These are phyloP conservation scores for Thermophis baileyi DNA, from an alignment of 2,113 vertebrate genomes.

Conservation along the genomic window DNA sequence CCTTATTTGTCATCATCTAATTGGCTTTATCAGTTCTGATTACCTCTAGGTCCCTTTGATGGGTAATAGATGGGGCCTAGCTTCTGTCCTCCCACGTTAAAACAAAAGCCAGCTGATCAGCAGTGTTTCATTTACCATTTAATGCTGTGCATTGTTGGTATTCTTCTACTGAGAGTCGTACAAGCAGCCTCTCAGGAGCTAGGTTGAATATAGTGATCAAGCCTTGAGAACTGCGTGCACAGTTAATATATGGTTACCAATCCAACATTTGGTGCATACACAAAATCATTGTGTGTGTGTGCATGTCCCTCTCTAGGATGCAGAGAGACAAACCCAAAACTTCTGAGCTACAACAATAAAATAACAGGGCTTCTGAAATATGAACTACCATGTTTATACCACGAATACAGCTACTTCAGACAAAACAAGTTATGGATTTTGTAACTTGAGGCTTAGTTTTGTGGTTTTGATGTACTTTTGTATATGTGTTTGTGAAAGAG, in stretches of 20 bases:
- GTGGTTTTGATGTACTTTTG: constrained; percentile 32
- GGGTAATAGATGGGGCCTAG: not conserved
- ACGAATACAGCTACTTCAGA: constrained; percentile 34
- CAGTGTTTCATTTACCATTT: not conserved
- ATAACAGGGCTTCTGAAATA: constrained; percentile 38
- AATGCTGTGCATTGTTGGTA: not conserved
- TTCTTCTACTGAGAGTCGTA: not conserved
- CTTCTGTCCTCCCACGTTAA: not conserved
- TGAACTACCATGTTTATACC: not conserved
- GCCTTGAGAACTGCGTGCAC: not conserved
- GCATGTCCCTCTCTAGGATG: constrained; percentile 36
- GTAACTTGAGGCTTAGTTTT: constrained; percentile 42
- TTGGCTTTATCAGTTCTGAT: not conserved
- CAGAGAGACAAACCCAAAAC: constrained; percentile 24
- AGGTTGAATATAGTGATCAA: not conserved
- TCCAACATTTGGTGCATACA: not conserved
- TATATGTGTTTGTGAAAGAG: not conserved
- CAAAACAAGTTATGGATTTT: constrained; percentile 45
- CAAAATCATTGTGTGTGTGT: constrained; percentile 21
- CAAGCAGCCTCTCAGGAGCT: not conserved
- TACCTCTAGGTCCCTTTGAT: not conserved
- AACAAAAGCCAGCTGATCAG: not conserved
- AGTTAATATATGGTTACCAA: constrained; percentile 16
- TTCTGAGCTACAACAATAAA: constrained; percentile 41
- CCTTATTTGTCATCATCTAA: not conserved